phyloP scores from a whole-genome alignment of 1,140 invertebrate species.

The Trichonephila clavata region DNA sequence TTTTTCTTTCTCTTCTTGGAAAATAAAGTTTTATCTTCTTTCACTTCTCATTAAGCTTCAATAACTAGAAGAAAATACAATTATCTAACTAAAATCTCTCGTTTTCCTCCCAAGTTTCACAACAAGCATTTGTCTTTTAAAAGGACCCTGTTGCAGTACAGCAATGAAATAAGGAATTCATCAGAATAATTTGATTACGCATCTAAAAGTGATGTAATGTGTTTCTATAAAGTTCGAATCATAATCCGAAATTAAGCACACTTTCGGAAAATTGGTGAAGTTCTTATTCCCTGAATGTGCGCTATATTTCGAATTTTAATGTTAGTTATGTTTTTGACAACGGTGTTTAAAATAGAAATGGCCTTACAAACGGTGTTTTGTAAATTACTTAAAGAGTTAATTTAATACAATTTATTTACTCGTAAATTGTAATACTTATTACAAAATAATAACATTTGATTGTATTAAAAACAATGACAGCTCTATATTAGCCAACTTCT shows the following conservation, averaged over 20 bases:
- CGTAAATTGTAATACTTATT: no score
- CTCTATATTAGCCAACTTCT: no score
- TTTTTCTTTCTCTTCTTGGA: neutral
- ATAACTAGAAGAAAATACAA: slow-evolving; percentile 29
- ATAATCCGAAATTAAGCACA: slow-evolving; percentile 28
- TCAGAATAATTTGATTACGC: slow-evolving; percentile 16
- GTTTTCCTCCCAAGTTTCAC: slow-evolving; percentile 20
- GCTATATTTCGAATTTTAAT: neutral
- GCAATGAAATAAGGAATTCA: neutral
- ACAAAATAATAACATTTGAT: no score
- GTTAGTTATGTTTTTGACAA: neutral
- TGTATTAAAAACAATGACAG: no score
- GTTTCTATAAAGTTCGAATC: slow-evolving; percentile 16
- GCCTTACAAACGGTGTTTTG: no score
- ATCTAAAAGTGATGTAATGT: slow-evolving; percentile 22
- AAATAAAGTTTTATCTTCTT: slow-evolving; percentile 4
- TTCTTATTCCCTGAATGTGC: neutral
- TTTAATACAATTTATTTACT: no score
- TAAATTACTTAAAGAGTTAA: no score
- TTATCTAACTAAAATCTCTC: slow-evolving; percentile 24
- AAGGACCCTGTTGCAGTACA: neutral
- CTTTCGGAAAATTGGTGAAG: neutral
- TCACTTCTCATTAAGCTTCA: slow-evolving; percentile 39
- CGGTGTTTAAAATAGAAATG: no score
- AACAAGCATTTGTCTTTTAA: slow-evolving; percentile 36